Base-by-base conservation (phyloP, 1,140 invertebrate species). In the Drosophila lacteicornis region DNA sequence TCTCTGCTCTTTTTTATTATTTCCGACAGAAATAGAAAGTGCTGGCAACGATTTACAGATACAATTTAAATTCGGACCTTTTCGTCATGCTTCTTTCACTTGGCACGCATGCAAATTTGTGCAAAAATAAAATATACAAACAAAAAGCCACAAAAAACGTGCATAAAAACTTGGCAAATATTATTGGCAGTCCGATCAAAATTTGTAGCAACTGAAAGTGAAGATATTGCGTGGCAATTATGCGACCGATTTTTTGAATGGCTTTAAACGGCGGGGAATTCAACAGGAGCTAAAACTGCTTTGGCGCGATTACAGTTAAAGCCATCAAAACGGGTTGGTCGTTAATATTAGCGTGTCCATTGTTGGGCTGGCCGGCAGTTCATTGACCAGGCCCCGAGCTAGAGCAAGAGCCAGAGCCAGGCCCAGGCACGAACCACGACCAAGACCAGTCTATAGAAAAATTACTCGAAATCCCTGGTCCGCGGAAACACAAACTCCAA, bases 11-110 rank as follows among this genome's bases (percentile, higher is more conserved):
- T 63, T 27, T 33, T 46, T 22, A 22, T 22, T 42, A 17, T 50
- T 49, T 63, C 7, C 66, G 51, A 66, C 70, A 46, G 83, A 86
- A 86, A 86, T 80, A 86, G 83, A 86, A 86, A 86, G 83, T 88
- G 79, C 53, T 47, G 58, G 62, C 40, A 65, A 17, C 57, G 43
- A 56, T 78, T 59, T 51, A 19, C 53, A 63, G 76, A 78, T 50
- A 61, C 53, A 73, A 65, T 73, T 77, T 67, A 69, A 86, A 81
- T 79, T 60, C 67, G 46, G 15, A 60, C 55, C 53, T 45, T 45
- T 62, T 53, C 51, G 61, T 71, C 56, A 71, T 67, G 65, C 59
- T 80, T 61, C 65, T 86, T 82, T 80, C 77, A 76, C 61, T 75
- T 80, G 68, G 69, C 69, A 79, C 40, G 65, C 80, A 83, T 80